phyloP scores from a whole-genome alignment of 92 coral and sea anemone species.

The Paragorgia papillata region DNA sequence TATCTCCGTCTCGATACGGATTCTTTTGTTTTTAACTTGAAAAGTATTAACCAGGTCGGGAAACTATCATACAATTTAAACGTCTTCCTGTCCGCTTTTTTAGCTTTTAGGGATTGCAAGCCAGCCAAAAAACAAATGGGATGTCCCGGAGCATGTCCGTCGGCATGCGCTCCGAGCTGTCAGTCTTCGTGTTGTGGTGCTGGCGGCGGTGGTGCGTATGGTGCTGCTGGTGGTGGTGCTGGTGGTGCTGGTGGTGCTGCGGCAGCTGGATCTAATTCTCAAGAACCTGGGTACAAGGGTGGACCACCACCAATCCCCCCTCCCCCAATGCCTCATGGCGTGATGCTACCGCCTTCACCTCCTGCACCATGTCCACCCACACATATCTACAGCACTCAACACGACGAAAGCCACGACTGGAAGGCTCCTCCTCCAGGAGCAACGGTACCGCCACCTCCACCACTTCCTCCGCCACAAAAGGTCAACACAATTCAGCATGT shows the following conservation, averaged over 20 bases:
- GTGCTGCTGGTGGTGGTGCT: constrained; percentile 15
- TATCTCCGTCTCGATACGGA: background rate
- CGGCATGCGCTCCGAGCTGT: constrained; percentile 13
- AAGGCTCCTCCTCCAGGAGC: constrained; percentile 17
- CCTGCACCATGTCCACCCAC: constrained; percentile 40
- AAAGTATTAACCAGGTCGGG: no score
- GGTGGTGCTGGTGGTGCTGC: constrained; percentile 15
- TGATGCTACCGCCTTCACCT: constrained; percentile 41
- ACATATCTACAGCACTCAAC: constrained; percentile 44
- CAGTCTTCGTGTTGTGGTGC: constrained; percentile 15
- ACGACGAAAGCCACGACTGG: constrained; percentile 42
- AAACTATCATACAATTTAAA: no score
- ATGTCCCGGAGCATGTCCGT: constrained; percentile 45
- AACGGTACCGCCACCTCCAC: constrained; percentile 20
- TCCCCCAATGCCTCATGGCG: constrained; percentile 44
- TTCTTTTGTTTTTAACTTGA: background rate
- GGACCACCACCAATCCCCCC: constrained; percentile 42
- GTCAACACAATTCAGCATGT: constrained; percentile 40
- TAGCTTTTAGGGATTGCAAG: constrained; percentile 20
- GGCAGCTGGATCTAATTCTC: constrained; percentile 3
- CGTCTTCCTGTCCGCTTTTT: no score
- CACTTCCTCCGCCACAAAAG: constrained; percentile 34
- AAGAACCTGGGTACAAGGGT: constrained; percentile 10
- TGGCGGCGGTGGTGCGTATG: constrained; percentile 11
- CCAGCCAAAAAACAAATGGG: constrained; percentile 38